Evolutionary conservation across 2,888 invertebrate species (phyloP), one percentile per base, ranked within the genome.

Genomic region (Eupithecia inturbata): DNA sequence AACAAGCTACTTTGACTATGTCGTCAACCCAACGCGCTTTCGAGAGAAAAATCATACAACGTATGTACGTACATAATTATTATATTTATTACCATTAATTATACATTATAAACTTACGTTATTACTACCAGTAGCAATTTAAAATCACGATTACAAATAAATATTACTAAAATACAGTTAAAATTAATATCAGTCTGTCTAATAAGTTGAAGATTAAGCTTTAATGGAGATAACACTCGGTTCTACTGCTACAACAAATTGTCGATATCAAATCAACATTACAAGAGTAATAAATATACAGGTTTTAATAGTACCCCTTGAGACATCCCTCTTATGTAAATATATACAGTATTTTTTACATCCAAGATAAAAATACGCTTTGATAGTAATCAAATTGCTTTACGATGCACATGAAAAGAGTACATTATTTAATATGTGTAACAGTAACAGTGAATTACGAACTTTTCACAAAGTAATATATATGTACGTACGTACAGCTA

Each of bases 111-210:
- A 22, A 57, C 57, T 57, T 26, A 57, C 22, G 53, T 53, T 53
- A 26, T 57, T 26, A 57, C 57, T 57, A 31, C 31, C 31, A 62
- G 62, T 31, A 62, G 9, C 62, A 9, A 31, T 31, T 57, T 57
- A 26, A 53, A 22, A 62, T 62, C 62, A 62, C 62, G 62, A 62
- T 31, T 62, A 57, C 31, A 62, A 62, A 31, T 62, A 31, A 31
- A 62, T 62, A 62, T 62, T 3, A 31, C 14, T 57, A 26, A 53
- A 26, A 57, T 62, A 62, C 62, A 62, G 22, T 22, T 60, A 60
- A 31, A 62, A 62, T 28, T 31, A 60, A 62, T 9, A 62, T 62
- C 62, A 62, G 62, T 62, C 62, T 19, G 31, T 62, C 62, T 31
- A 62, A 19, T 9, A 19, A 31, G 1, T 19, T 31, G 19, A 62